Base-by-base conservation (phyloP, 2,113 vertebrate species). In the Lethenteron camtschaticum region DNA sequence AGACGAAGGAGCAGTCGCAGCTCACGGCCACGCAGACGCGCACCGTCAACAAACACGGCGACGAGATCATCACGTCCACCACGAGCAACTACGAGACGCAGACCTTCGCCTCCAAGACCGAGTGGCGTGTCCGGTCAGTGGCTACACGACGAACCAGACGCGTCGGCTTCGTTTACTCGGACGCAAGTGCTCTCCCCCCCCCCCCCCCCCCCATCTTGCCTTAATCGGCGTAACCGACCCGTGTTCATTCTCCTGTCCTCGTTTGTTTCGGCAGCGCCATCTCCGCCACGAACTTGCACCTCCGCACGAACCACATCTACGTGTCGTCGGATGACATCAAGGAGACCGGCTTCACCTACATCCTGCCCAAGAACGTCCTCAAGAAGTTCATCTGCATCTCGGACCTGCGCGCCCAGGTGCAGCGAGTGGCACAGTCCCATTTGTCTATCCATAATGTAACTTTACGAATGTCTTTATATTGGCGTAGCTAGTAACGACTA, bases 351-450 rank as follows among this genome's bases (percentile, higher is more conserved):
- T 99, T 96, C 72, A 99, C 94, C 0, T 99, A 99, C 76, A 99
- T 99, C 71, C 83, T 99, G 57, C 94, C 94, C 78, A 99, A 99
- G 81, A 99, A 99, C 0, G 94, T 99, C 56, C 79, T 99, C 70
- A 99, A 99, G 78, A 99, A 99, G 74, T 99, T 99, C 73, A 99
- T 99, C 78, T 99, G 94, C 81, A 99, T 99, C 76, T 99, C 94
- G 11, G 94, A 99, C 76, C 82, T 99, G 68, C 81, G 94, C 57
- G 94, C 94, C 60, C 94, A 99, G 81, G 92, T 95, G 70, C 75
- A 78, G 9, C n/a, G 24, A 8, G n/a, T 68, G 63, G 24, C 63
- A 68, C n/a, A 68, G 24, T n/a, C 8, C n/a, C 63, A 9, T 68
- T 68, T 68, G 63, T 9, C 24, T 68, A 9, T 16, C 24, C n/a